Evolutionary conservation across 2,888 invertebrate genomes (phyloP).

Genomic region (Drosophila recens): DNA sequence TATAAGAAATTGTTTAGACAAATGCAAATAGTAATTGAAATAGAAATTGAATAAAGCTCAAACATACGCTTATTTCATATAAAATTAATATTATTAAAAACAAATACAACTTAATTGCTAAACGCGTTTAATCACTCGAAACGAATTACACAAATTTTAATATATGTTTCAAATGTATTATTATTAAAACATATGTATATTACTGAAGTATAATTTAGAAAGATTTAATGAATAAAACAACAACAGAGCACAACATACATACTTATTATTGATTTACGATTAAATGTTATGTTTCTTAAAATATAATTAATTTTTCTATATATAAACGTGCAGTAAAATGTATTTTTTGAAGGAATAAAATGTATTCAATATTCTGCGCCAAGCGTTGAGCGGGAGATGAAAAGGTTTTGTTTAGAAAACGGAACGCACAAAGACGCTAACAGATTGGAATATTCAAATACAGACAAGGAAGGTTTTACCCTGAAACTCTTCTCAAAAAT

Average conservation of each 20-base stretch:
- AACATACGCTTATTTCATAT: slow-evolving; percentile 32
- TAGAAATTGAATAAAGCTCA: slow-evolving; percentile 42
- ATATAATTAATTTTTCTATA: slow-evolving; percentile 17
- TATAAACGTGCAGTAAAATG: slow-evolving; percentile 44
- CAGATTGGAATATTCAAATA: background rate
- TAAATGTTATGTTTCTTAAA: slow-evolving; percentile 14
- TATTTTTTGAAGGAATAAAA: slow-evolving; percentile 42
- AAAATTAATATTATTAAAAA: slow-evolving; percentile 33
- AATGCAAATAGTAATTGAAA: slow-evolving; percentile 40
- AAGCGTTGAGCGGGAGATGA: slow-evolving; percentile 16
- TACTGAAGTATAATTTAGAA: slow-evolving; percentile 36
- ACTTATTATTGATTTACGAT: slow-evolving; percentile 17
- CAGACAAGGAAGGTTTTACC: background rate
- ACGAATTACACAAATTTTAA: slow-evolving; percentile 24
- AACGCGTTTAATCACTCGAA: slow-evolving; percentile 7
- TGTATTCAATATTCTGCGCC: slow-evolving; percentile 14
- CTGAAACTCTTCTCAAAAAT: no score
- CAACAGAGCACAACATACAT: slow-evolving; percentile 36
- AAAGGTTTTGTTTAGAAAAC: slow-evolving; percentile 9
- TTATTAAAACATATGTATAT: slow-evolving; percentile 13
- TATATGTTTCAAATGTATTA: slow-evolving; percentile 13
- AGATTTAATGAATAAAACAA: slow-evolving; percentile 55
- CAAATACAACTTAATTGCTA: slow-evolving; percentile 42
- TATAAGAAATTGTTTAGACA: slow-evolving; percentile 49
- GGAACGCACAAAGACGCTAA: slow-evolving; percentile 16